phyloP scores from a whole-genome alignment of 2,888 invertebrate species.

The Tachina fera region DNA sequence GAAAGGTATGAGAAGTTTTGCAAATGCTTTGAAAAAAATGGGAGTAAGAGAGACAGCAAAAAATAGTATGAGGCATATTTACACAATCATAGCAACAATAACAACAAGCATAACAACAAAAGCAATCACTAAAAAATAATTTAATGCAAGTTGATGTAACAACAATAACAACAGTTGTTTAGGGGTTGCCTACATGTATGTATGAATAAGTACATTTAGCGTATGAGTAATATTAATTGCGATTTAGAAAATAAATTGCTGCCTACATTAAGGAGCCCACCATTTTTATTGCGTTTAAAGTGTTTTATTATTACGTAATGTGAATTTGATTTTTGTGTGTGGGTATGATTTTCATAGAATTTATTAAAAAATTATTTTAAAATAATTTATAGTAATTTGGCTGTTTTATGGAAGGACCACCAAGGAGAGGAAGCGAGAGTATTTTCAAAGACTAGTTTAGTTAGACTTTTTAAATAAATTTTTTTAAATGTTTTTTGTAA shows the following conservation, averaged over 20 bases:
- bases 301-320: background rate
- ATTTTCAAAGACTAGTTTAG: no score
- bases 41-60: slow-evolving; percentile 50
- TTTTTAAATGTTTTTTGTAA: no score
- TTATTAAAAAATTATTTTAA: background rate
- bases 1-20: slow-evolving; percentile 55
- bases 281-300: background rate
- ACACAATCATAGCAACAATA: slow-evolving; percentile 35
- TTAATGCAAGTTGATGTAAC: slow-evolving; percentile 50
- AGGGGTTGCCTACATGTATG: background rate
- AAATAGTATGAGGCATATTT: slow-evolving; percentile 59
- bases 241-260: slow-evolving; percentile 62
- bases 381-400: no score
- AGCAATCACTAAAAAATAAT: slow-evolving; percentile 31
- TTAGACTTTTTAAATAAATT: no score
- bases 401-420: no score
- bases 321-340: background rate
- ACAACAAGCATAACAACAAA: slow-evolving; percentile 25
- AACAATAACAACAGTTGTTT: no score
- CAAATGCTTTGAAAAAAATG: slow-evolving; percentile 15
- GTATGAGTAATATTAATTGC: slow-evolving; percentile 69
- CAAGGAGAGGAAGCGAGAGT: no score
- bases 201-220: slow-evolving; percentile 15
- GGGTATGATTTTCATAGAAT: background rate
- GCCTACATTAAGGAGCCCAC: slow-evolving; percentile 34